Percentiles rank a stretch among this genome's conserved stretches.
These are phyloP conservation scores for Aldrovandia affinis DNA, from an alignment of 2,797 vertebrate species.

Conservation along the genomic window DNA sequence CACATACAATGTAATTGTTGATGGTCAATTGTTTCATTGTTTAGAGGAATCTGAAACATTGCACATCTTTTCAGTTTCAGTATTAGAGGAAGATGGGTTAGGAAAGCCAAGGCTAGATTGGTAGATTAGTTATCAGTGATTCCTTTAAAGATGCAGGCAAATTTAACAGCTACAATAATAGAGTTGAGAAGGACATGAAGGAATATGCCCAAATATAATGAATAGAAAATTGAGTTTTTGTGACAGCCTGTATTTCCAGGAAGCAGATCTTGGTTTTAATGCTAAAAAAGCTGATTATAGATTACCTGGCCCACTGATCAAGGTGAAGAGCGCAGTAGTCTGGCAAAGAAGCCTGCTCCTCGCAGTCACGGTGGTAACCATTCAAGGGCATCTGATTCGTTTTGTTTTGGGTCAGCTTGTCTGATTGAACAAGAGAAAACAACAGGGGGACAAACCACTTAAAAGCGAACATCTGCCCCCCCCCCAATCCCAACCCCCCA, in stretches of 20 bases:
- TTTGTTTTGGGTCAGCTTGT: slow-evolving; percentile 2
- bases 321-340: no score
- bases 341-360: background rate
- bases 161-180: background rate
- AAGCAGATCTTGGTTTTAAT: background rate
- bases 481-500: background rate
- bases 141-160: background rate
- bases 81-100: background rate
- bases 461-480: background rate
- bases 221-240: background rate
- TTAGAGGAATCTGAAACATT: background rate
- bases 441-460: background rate
- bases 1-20: background rate
- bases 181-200: background rate
- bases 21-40: background rate
- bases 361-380: background rate
- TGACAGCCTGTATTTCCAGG: background rate
- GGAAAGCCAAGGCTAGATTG: background rate
- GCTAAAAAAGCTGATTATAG: background rate
- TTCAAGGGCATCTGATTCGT: background rate
- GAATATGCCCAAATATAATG: background rate
- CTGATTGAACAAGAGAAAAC: background rate
- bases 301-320: background rate
- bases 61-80: background rate
- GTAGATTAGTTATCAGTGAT: background rate